Base-by-base conservation (phyloP, 2,888 invertebrate species). In the Tupiocoris notatus region DNA sequence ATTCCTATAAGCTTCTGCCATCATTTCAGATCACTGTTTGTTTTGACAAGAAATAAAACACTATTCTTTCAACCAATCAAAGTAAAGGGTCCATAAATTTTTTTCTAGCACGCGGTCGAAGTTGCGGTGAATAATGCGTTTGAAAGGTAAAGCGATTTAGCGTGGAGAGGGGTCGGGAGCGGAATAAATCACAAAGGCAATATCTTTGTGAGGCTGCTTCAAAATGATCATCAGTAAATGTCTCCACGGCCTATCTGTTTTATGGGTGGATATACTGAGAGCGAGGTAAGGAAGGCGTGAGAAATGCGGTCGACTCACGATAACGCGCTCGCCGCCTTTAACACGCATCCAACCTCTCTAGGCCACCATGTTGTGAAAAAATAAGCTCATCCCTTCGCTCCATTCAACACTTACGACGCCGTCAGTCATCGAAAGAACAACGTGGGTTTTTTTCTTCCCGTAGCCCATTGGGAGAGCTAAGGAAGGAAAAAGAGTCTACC, bases 171-270 rank as follows among this genome's bases (percentile, higher is more conserved):
- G 12, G n/a, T n/a, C n/a, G 39, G 39, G 39, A 12, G 12, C 39
- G 12, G 39, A 39, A 39, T 39, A 39, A 39, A 39, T 39, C 39
- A 39, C 6, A 12, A 39, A 39, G 39, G 39, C 39, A 39, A 39
- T 39, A 39, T 39, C 39, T 39, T 12, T 3, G n/a, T n/a, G 12
- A 39, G 39, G 39, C 39, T 39, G 6, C 39, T 61, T 61, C 61
- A 3, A 61, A 61, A 61, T 61, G 61, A 61, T 61, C 61, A 61
- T 61, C 61, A 61, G 61, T 61, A 61, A 61, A 61, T 21, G 61
- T 61, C 61, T 61, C 21, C 61, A 61, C 61, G 17, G 20, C 61
- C 61, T 61, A 61, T 61, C 61, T 61, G 21, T 61, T 61, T 61
- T 61, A 61, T 61, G 61, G 61, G 61, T 39, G 39, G 39, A 39